These are phyloP conservation scores for Hypomesus transpacificus DNA, from an alignment of 2,113 vertebrate genomes.

Conservation along the genomic window DNA sequence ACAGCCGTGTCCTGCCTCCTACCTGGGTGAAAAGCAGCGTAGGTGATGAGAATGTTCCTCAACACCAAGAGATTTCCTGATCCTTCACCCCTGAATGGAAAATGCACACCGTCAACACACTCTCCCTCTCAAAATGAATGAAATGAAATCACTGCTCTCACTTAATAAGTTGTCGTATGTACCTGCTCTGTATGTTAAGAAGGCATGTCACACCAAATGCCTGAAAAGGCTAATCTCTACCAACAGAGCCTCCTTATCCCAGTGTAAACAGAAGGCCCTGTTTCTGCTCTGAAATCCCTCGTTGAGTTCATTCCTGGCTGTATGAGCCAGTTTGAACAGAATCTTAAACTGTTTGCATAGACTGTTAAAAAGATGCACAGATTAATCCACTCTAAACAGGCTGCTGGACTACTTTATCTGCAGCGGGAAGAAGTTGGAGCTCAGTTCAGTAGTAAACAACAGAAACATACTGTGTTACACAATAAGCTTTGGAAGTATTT, in stretches of 20 bases:
- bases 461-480: too few relatives aligned
- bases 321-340: background rate
- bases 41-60: conserved; percentile 80
- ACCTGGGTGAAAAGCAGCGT: conserved; percentile 78
- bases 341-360: background rate
- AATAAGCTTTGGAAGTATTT: too few relatives aligned
- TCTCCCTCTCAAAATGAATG: background rate
- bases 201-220: background rate
- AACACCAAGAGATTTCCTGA: conserved; percentile 75
- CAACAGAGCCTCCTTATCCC: background rate
- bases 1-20: too few relatives aligned
- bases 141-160: background rate
- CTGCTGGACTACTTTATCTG: too few relatives aligned
- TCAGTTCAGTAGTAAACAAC: too few relatives aligned
- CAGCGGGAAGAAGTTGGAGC: too few relatives aligned
- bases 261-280: background rate
- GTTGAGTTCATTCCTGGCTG: too few relatives aligned
- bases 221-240: background rate
- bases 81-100: conserved; percentile 68
- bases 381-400: too few relatives aligned
- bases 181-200: background rate
- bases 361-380: too few relatives aligned
- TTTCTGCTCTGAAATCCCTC: background rate
- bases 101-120: conserved; percentile 5
- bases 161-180: background rate